Conservation (phyloP, 2,797 vertebrate genomes). For the Acrossocheilus wenchowensis region DNA sequence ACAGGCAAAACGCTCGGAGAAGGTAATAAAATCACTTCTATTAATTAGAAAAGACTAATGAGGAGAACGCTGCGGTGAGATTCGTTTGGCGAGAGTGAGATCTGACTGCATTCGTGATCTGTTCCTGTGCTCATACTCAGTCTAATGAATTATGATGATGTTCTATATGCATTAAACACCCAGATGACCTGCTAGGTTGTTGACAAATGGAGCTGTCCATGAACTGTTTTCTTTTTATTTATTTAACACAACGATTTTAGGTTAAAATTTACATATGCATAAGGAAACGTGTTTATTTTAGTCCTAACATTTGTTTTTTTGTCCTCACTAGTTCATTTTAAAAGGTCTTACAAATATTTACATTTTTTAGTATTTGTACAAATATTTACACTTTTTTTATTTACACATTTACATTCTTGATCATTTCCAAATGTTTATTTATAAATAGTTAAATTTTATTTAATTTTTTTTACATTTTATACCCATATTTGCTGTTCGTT, state of each 20-base stretch:
- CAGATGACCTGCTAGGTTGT: not conserved
- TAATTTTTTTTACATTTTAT: not conserved
- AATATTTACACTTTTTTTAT: not conserved
- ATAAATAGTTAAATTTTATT: not conserved
- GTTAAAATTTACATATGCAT: not conserved
- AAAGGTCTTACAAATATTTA: not conserved
- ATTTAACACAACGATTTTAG: not conserved
- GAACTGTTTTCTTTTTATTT: slow-evolving; percentile 2
- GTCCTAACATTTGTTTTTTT: not conserved
- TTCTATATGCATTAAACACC: not conserved
- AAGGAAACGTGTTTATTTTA: not conserved
- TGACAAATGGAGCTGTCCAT: not conserved
- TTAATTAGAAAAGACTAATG: slow-evolving; percentile 32
- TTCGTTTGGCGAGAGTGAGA: not conserved
- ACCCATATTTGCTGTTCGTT: not conserved
- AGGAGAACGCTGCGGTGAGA: not conserved
- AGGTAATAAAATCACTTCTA: slow-evolving; percentile 21
- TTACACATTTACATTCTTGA: not conserved
- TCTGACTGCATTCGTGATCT: not conserved
- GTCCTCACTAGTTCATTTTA: not conserved
- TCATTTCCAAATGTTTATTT: not conserved
- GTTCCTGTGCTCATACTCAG: too few species aligned
- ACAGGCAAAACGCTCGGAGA: slow-evolving; percentile 7
- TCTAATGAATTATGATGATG: not conserved
- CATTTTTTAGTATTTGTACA: not conserved